These are phyloP conservation scores for Rhinopomastus cyanomelas DNA, from an alignment of 2,113 vertebrate genomes.

Conservation along the genomic window DNA sequence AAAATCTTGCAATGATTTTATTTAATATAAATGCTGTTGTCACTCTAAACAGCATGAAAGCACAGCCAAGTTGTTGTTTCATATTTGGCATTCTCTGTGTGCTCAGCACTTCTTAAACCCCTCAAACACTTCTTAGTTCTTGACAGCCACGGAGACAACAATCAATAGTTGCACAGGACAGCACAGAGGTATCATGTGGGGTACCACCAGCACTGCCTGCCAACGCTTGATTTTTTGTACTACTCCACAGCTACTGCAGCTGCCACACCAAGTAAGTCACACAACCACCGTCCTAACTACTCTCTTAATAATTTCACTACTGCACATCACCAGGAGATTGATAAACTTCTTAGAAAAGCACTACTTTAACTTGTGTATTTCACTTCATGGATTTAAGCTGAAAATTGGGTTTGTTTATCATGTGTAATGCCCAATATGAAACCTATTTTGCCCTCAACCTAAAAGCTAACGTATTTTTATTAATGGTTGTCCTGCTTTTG, in stretches of 20 bases:
- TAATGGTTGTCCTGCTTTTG: neutral
- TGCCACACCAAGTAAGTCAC: neutral
- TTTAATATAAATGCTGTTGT: neutral
- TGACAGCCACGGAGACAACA: neutral
- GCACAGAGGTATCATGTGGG: neutral
- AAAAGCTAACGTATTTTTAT: neutral
- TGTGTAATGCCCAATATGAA: neutral
- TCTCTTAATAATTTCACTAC: neutral
- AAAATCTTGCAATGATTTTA: too few species aligned
- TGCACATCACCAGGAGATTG: neutral
- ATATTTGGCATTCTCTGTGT: neutral
- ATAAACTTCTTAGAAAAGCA: neutral
- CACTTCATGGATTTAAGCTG: neutral
- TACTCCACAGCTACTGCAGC: neutral
- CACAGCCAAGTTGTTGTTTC: neutral
- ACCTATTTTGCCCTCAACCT: neutral
- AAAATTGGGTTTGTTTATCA: neutral
- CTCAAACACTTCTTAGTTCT: neutral
- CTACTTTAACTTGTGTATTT: neutral
- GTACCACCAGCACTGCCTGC: neutral
- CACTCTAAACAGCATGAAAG: neutral
- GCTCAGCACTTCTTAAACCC: neutral
- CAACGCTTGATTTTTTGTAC: neutral
- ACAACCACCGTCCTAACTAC: neutral
- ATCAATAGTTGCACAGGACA: neutral